phyloP scores from a whole-genome alignment of 2,797 vertebrate species.

The Amazona ochrocephala region DNA sequence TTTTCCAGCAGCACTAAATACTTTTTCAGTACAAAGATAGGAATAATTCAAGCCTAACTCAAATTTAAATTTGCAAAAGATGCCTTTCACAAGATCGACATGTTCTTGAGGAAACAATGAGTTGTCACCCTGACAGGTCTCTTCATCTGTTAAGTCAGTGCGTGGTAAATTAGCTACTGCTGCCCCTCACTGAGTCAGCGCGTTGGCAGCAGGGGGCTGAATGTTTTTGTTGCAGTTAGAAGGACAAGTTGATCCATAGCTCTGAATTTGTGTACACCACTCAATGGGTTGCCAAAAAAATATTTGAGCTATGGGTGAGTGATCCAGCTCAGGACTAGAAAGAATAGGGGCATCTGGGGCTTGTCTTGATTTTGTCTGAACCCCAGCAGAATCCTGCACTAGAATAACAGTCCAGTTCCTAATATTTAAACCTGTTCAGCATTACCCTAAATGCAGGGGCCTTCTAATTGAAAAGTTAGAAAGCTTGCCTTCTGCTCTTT shows the following conservation, averaged over 20 bases:
- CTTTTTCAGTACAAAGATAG: neutral
- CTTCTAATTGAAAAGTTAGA: neutral
- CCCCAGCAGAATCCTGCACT: neutral
- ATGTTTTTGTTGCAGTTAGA: neutral
- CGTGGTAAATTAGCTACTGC: neutral
- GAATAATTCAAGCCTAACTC: neutral
- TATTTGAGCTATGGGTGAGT: neutral
- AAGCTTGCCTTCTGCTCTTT: neutral
- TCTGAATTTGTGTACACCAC: neutral
- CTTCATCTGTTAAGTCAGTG: neutral
- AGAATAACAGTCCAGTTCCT: neutral
- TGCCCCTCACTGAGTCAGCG: neutral
- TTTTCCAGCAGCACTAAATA: neutral
- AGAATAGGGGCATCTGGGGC: neutral
- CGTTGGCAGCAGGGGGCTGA: accelerated
- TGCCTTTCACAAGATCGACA: neutral
- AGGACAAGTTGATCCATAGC: neutral
- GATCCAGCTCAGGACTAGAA: neutral
- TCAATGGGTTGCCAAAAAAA: neutral
- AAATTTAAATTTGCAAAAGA: neutral
- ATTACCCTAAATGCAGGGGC: neutral
- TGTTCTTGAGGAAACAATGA: neutral
- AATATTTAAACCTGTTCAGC: neutral
- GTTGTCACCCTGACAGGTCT: neutral
- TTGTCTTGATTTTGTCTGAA: neutral